Conservation (phyloP, 2,113 vertebrate genomes). For the Saguinus midas region DNA sequence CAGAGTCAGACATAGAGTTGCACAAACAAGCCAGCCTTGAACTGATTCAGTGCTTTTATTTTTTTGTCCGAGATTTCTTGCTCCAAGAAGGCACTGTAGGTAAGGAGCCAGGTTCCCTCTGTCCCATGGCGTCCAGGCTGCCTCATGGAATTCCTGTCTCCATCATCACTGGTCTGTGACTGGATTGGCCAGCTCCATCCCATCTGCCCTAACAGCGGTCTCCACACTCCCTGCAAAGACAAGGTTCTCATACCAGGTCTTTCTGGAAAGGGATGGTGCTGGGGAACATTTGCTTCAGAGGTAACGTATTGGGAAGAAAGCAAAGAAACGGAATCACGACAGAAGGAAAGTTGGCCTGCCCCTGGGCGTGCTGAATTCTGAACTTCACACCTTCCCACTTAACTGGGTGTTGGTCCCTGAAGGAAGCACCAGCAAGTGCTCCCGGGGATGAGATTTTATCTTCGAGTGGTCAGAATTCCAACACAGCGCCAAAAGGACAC, state of each 20-base stretch:
- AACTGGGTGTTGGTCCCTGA: not conserved
- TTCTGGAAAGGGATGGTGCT: not conserved
- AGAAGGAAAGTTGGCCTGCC: fast-evolving
- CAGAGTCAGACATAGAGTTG: fast-evolving
- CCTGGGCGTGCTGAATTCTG: no score
- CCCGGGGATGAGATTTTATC: not conserved
- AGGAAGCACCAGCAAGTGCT: not conserved
- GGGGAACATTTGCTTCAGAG: not conserved
- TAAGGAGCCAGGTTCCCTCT: not conserved
- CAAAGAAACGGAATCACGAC: fast-evolving
- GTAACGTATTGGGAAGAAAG: not conserved
- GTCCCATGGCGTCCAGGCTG: no score
- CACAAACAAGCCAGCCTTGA: no score
- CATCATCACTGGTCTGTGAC: not conserved
- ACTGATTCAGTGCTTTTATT: not conserved
- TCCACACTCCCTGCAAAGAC: not conserved
- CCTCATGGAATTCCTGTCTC: not conserved
- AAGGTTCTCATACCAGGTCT: fast-evolving
- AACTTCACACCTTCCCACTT: not conserved
- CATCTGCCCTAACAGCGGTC: not conserved
- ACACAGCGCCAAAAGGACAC: fast-evolving
- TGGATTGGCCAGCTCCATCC: not conserved
- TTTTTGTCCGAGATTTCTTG: not conserved
- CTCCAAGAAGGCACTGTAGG: not conserved
- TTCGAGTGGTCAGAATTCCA: not conserved